phyloP scores from a whole-genome alignment of 2,797 vertebrate genomes.

The Brachyalestes nurse region DNA sequence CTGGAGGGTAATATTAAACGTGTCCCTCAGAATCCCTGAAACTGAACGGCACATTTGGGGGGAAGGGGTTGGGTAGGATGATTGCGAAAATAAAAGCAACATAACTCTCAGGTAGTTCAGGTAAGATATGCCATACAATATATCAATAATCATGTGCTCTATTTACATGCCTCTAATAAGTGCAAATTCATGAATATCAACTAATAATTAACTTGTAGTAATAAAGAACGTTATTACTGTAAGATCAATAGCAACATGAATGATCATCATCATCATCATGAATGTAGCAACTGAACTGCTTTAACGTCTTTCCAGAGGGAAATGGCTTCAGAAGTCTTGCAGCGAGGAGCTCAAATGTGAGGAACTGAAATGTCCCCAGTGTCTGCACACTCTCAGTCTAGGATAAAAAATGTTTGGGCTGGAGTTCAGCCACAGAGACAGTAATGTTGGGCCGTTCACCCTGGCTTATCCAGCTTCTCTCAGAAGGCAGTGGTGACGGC shows the following conservation, averaged over 20 bases:
- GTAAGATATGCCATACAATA: conserved; percentile 57
- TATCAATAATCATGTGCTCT: conserved; percentile 60
- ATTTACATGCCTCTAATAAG: conserved; percentile 73
- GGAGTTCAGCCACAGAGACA: conserved; percentile 16
- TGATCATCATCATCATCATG: conserved; percentile 12
- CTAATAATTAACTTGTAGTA: conserved; percentile 48
- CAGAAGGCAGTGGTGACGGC: conserved; percentile 93
- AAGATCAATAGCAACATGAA: conserved; percentile 56
- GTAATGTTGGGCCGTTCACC: neutral
- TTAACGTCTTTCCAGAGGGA: conserved; percentile 50
- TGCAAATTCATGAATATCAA: conserved; percentile 61
- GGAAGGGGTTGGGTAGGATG: too few species aligned
- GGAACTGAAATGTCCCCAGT: neutral
- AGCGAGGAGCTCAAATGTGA: conserved; percentile 1
- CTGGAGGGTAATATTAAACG: conserved; percentile 33
- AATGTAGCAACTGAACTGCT: conserved; percentile 27
- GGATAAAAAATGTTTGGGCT: neutral
- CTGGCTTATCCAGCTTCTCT: conserved; percentile 25
- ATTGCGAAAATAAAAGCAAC: conserved; percentile 51
- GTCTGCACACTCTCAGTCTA: neutral
- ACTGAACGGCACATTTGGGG: conserved; percentile 61
- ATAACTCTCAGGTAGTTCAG: conserved; percentile 54
- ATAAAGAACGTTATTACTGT: conserved; percentile 52
- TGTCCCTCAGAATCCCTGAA: conserved; percentile 75
- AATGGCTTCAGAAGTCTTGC: conserved; percentile 48